Conservation (phyloP, 2,797 vertebrate genomes). For the Chloroceryle inda region DNA sequence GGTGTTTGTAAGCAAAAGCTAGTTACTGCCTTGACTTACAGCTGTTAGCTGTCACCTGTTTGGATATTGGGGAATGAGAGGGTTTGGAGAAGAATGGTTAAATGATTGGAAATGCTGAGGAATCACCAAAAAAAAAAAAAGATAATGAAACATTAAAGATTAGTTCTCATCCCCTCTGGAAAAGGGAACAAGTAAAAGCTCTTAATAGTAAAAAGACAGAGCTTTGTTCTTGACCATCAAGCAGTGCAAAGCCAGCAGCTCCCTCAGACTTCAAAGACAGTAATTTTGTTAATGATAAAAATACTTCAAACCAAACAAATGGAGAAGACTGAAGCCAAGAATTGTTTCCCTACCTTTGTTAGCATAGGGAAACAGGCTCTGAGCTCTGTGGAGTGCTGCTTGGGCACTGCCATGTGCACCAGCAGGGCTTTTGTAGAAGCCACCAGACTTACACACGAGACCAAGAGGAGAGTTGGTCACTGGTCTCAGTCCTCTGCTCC, state of each 20-base stretch:
- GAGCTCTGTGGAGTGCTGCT: background rate
- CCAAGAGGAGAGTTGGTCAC: background rate
- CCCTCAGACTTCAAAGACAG: background rate
- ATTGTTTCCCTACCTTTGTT: background rate
- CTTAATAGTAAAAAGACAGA: background rate
- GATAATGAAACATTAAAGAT: background rate
- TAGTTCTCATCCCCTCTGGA: background rate
- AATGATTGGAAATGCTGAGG: background rate
- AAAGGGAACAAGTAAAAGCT: background rate
- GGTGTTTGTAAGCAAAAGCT: background rate
- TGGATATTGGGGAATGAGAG: background rate
- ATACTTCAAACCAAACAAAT: background rate
- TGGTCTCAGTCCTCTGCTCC: background rate
- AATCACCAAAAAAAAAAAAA: background rate
- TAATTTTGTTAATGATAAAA: background rate
- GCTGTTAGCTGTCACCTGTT: background rate
- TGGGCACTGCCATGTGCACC: background rate
- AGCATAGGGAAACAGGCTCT: background rate
- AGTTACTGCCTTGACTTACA: background rate
- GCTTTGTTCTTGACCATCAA: background rate
- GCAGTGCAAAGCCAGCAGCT: background rate
- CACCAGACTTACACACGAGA: background rate
- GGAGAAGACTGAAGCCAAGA: background rate
- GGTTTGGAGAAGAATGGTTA: background rate
- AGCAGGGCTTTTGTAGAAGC: background rate